Evolutionary conservation across 2,113 vertebrate genomes (phyloP), one percentile per base, ranked within the genome.

Genomic region (Chionodraco myersi): DNA sequence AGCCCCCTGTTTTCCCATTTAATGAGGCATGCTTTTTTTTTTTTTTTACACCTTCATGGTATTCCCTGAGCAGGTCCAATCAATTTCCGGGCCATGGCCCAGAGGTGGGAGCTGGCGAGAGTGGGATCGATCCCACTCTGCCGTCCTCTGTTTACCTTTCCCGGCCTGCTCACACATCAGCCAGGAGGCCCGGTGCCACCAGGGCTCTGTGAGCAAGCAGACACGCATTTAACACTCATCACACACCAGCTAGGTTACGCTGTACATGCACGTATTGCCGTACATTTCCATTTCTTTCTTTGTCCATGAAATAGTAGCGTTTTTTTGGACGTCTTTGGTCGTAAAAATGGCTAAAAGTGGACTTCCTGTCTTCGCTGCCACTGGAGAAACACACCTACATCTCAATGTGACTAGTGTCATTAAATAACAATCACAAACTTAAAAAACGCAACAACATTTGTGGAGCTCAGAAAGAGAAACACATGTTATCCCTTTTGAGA

Each of bases 121-220:
- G 83, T 76, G 69, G 80, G 90, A 95, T 95, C 94, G 93, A 95
- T 95, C 92, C 73, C 81, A 83, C 85, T 83, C 86, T 85, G 84
- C 80, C 83, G 71, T 89, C 86, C 83, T 86, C 86, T 90, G 91
- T 92, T 92, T 92, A 90, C 86, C 77, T 90, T 84, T 78, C 80
- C 82, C 5, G 30, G 77, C 64, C 79, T 74, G 59, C 84, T 67
- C 71, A 75, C 79, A 85, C 85, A 82, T 83, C 72, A 77, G 74
- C 68, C 64, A 62, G 62, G 67, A 76, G 66, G 70, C 73, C 76
- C 72, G 77, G 56, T 68, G 34, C 72, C 82, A 72, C 70, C n/a
- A 77, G 69, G 73, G 80, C 26, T 74, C 75, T 48, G 23, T 26
- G 56, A 82, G 68, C 36, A 61, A 80, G 58, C 58, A 67, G 45